phyloP scores from a whole-genome alignment of 2,888 invertebrate genomes.

The Coleophora deauratella region DNA sequence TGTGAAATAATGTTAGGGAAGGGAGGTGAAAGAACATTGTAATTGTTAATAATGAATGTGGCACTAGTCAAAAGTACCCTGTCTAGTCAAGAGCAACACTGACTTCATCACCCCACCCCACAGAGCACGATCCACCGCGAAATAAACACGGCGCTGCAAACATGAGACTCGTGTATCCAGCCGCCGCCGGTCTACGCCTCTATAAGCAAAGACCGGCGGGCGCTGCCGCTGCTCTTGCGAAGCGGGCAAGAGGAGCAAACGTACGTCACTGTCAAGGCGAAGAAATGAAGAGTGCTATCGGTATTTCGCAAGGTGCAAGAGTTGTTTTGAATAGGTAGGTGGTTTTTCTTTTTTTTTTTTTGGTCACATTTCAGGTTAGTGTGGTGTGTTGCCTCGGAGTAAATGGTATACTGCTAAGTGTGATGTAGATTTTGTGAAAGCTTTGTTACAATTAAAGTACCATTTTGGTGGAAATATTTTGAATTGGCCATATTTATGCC shows the following conservation, averaged over 20 bases:
- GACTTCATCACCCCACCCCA: background rate
- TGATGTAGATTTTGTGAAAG: no score
- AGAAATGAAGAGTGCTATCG: conserved; percentile 62
- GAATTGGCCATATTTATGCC: no score
- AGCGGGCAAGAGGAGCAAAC: conserved; percentile 34
- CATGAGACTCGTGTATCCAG: conserved; percentile 72
- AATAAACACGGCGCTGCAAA: conserved; percentile 85
- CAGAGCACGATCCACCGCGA: conserved; percentile 85
- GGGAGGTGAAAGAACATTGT: no score
- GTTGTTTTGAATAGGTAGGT: conserved; percentile 32
- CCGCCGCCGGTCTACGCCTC: conserved; percentile 40
- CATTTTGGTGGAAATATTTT: no score
- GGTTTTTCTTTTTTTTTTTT: background rate
- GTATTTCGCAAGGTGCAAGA: conserved; percentile 69
- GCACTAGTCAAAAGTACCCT: no score
- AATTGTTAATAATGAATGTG: no score
- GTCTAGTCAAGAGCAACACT: no score
- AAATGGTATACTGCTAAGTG: no score
- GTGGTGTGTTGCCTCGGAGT: no score
- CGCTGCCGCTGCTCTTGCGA: conserved; percentile 25
- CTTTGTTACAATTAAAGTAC: no score
- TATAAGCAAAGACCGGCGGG: conserved; percentile 19
- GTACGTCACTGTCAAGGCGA: conserved; percentile 53
- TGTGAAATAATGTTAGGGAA: no score
- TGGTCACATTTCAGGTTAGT: background rate